Base-by-base conservation (phyloP, 2,113 vertebrate genomes). In the Nycticebus coucang region DNA sequence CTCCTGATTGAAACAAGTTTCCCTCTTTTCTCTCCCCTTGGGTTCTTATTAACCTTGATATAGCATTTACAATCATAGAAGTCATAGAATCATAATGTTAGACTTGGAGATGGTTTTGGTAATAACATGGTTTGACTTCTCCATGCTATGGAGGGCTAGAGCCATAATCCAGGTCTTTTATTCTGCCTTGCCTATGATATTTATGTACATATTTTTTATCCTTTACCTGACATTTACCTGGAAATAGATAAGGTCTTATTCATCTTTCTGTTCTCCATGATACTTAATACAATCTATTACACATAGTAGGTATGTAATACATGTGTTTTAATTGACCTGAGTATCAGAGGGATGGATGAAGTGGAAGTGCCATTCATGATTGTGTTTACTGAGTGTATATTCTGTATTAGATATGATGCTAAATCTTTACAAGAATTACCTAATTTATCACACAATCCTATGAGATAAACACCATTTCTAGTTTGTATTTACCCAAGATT, bases 321-420 rank as follows among this genome's bases (percentile, higher is more conserved):
- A 37, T 86, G 22, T 95, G 37, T 86, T 86, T 89, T 68, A 68
- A 75, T 45, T 86, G 53, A 95, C 26, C 71, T 78, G 66, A 92
- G 74, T 71, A 75, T 85, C 50, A 89, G 17, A 88, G 24, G 57
- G 45, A 60, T 74, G 53, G 81, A 89, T 89, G 62, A 72, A 84
- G 66, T 79, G 78, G 72, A 85, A 17, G n/a, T 86, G 45, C 2
- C 28, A 35, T 89, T 89, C 50, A 30, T 69, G 89, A 82, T 59
- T 69, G 15, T 79, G 28, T 92, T 88, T 68, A 82, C 12, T 91
- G 37, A 91, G 13, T 55, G 21, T 5, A 64, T 85, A 33, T 14
- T 89, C 13, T 93, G n/a, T 75, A 35, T 74, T 28, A 62, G 30
- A n/a, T 60, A 59, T 57, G 66, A 68, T 60, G 72, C 53, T 28